Base-by-base conservation (phyloP, 2,888 invertebrate species). In the Nemotelus nigrinus region DNA sequence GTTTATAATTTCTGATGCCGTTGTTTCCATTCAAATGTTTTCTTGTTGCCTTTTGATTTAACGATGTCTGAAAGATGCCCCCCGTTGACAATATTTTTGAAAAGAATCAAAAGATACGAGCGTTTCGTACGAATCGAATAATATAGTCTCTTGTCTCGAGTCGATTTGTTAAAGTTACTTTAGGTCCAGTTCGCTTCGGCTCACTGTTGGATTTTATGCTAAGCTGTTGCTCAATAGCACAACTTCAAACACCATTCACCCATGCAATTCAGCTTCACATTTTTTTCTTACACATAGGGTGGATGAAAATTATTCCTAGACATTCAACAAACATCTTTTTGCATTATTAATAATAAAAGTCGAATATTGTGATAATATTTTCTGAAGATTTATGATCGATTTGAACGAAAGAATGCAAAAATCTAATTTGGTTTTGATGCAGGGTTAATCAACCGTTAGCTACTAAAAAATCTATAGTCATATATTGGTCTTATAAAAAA, bases 51-150 rank as follows among this genome's bases (percentile, higher is more conserved):
- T 41, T 55, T 53, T 67, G 77, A 77, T 68, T 77, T 77, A 77
- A 77, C 77, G 77, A 77, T 58, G 68, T 68, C 77, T 67, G 58
- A 55, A 48, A 68, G 77, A 77, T 77, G 77, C 77, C 77, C 77
- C 77, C 76, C 76, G 76, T 76, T 76, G 76, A 76, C 76, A 76
- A 48, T 64, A 75, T 75, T 64, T 75, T 45, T 4, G 64, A 60
- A 72, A 55, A 70, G 3, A 5, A n/a, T 6, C 4, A 68, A 53
- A 68, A n/a, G 25, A 3, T 6, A 39, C 53, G 44, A 39, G 10
- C 53, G 70, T 6, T 70, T 43, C 43, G 50, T 53, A 60, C 44
- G 60, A 48, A 74, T 47, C 74, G 41, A 25, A 57, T n/a, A 57
- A 60, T 7, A 47, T 39, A 47, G 7, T 2, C 10, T 60, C 25